A percentile compares a stretch with the other conserved stretches of the same genome.
Evolutionary conservation across 2,113 vertebrate genomes (phyloP).

Genomic region (Rostratula benghalensis): DNA sequence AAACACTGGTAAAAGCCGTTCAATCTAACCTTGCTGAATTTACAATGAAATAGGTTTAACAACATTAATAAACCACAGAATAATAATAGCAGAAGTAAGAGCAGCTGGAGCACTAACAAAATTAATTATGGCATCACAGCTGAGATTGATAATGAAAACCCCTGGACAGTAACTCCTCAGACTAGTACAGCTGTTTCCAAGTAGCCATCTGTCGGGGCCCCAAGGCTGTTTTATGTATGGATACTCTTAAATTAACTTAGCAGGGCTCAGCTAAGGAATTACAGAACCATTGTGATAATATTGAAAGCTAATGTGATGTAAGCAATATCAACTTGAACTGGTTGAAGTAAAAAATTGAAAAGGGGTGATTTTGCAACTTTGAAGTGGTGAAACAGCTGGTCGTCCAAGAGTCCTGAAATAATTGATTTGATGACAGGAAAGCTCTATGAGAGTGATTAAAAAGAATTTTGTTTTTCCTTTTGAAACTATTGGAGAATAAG

Average conservation of each 20-base stretch:
- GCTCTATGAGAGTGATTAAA: neutral
- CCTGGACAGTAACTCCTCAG: conserved; percentile 23
- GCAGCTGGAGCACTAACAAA: conserved; percentile 35
- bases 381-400: neutral
- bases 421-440: neutral
- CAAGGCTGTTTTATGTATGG: neutral
- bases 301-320: neutral
- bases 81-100: neutral
- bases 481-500: neutral
- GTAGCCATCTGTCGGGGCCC: conserved; percentile 10
- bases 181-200: conserved; percentile 29
- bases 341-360: neutral
- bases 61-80: neutral
- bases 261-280: neutral
- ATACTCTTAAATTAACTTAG: neutral
- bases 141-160: conserved; percentile 41
- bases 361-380: neutral
- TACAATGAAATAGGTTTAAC: neutral
- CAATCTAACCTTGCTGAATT: neutral
- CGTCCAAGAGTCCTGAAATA: neutral
- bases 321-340: neutral
- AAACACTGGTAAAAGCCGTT: neutral
- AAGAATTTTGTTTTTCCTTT: conserved; percentile 20
- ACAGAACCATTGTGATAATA: neutral
- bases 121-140: conserved; percentile 35